phyloP scores from a whole-genome alignment of 2,797 vertebrate species.

The Loris lydekkerianus region DNA sequence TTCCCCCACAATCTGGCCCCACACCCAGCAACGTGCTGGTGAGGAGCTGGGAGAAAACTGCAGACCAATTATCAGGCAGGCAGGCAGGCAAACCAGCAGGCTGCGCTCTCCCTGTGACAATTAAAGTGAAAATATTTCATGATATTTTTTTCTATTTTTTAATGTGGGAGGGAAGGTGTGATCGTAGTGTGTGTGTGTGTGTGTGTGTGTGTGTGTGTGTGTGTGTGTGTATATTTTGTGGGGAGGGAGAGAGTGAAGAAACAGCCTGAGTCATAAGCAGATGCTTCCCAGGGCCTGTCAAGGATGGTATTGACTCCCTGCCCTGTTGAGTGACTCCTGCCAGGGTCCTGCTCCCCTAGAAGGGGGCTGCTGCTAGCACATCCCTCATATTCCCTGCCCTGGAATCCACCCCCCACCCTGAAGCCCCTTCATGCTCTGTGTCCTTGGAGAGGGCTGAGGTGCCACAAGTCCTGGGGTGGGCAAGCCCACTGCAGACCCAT shows the following conservation, averaged over 20 bases:
- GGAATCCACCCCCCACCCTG: neutral
- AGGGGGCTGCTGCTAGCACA: constrained; percentile 53
- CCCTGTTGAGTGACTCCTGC: neutral
- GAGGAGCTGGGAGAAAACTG: fast-evolving
- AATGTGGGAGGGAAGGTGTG: neutral
- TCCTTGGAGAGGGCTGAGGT: neutral
- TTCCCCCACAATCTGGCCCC: neutral
- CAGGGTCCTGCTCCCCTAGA: constrained; percentile 38
- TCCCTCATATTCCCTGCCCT: neutral
- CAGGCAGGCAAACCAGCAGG: neutral
- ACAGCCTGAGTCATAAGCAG: neutral
- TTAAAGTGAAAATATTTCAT: constrained; percentile 10
- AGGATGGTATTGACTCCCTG: constrained; percentile 5
- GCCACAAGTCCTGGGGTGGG: neutral
- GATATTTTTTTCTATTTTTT: neutral
- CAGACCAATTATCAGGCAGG: neutral
- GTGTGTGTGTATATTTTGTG: neutral
- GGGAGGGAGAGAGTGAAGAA: neutral
- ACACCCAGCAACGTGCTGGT: fast-evolving
- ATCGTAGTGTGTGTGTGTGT: neutral
- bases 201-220: neutral
- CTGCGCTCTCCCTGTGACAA: neutral
- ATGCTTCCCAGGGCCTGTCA: constrained; percentile 61
- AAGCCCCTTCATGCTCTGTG: fast-evolving
- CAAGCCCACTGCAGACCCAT: neutral